phyloP scores from a whole-genome alignment of 1,140 invertebrate genomes.

The Brachionus koreanus region DNA sequence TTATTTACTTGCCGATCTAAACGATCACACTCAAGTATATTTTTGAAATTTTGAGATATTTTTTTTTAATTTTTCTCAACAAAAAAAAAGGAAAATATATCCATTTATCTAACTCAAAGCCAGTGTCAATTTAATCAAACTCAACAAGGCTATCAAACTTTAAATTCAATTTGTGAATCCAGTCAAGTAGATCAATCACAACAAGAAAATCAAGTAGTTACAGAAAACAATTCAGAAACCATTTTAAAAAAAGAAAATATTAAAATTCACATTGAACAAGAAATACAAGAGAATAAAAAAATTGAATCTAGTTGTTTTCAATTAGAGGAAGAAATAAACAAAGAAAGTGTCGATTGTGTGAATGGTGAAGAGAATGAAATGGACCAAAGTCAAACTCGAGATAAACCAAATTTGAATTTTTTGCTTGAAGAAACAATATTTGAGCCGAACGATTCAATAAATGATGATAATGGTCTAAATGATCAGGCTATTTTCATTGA shows the following conservation, averaged over 20 bases:
- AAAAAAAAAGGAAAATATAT: conserved; percentile 13
- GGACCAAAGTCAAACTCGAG: background rate
- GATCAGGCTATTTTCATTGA: conserved; percentile 24
- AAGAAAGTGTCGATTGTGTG: background rate
- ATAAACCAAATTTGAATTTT: background rate
- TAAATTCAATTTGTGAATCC: background rate
- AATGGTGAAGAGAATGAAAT: background rate
- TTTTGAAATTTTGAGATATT: background rate
- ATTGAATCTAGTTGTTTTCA: background rate
- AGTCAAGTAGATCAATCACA: background rate
- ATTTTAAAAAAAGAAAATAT: background rate
- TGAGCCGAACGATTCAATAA: background rate
- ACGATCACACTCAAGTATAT: conserved; percentile 39
- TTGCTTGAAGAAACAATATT: background rate
- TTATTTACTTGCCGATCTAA: conserved; percentile 27
- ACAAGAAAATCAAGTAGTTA: background rate
- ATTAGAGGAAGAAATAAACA: background rate
- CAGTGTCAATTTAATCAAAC: background rate
- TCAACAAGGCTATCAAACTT: background rate
- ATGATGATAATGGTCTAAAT: background rate
- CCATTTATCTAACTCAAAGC: conserved; percentile 15
- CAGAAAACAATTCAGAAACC: background rate
- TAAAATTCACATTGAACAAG: background rate
- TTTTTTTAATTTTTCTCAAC: background rate
- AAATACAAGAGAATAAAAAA: background rate